These are phyloP conservation scores for Mugil cephalus DNA, from an alignment of 2,113 vertebrate genomes.

Conservation along the genomic window DNA sequence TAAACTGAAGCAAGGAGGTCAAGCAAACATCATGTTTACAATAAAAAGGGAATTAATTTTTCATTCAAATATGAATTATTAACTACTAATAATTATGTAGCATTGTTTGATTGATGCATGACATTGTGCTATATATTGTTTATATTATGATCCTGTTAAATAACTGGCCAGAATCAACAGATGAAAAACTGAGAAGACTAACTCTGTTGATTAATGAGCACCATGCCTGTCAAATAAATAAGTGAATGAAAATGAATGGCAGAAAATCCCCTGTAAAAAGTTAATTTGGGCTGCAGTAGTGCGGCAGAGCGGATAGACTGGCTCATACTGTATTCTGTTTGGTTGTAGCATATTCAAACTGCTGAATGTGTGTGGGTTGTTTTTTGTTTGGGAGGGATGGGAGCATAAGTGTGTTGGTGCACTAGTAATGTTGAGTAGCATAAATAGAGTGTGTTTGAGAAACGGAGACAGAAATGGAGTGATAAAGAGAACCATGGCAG, in stretches of 20 bases:
- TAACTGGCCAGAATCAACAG: neutral
- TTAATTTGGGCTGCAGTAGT: slow-evolving; percentile 3
- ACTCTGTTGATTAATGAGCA: neutral
- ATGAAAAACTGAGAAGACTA: neutral
- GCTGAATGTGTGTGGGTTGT: slow-evolving; percentile 8
- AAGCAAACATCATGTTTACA: no score
- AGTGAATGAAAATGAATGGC: neutral
- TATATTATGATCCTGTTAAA: neutral
- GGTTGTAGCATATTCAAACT: slow-evolving; percentile 5
- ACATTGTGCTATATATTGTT: neutral
- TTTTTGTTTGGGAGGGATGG: slow-evolving; percentile 4
- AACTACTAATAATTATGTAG: no score
- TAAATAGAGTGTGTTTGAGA: slow-evolving; percentile 13
- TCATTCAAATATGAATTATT: no score
- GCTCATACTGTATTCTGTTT: neutral
- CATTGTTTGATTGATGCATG: no score
- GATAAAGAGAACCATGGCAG: slow-evolving; percentile 33
- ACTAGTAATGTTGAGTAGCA: slow-evolving; percentile 26
- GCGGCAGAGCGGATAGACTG: neutral
- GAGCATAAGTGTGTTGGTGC: slow-evolving; percentile 27
- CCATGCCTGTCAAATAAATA: neutral
- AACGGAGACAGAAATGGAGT: neutral
- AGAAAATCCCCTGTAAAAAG: neutral
- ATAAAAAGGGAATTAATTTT: no score
- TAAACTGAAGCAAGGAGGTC: no score